phyloP scores from a whole-genome alignment of 2,888 invertebrate genomes.

The Apodemia mormo region DNA sequence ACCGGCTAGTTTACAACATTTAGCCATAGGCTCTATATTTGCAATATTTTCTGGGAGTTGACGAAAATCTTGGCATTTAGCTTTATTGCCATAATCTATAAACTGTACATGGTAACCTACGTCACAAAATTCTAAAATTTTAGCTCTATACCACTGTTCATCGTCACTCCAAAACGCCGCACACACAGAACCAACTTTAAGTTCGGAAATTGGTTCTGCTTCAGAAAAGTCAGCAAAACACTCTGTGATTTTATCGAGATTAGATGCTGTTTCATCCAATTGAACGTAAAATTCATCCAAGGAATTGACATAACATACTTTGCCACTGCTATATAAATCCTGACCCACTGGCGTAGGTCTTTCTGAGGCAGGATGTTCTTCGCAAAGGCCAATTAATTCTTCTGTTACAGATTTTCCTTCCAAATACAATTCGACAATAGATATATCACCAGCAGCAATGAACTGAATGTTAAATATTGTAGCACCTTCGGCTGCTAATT shows the following conservation, averaged over 20 bases:
- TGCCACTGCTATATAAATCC: slow-evolving; percentile 78
- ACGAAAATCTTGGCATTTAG: slow-evolving; percentile 81
- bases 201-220: slow-evolving; percentile 74
- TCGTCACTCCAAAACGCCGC: slow-evolving; percentile 86
- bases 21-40: slow-evolving; percentile 81
- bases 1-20: slow-evolving; percentile 82
- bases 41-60: slow-evolving; percentile 83
- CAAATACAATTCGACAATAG: slow-evolving; percentile 83
- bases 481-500: slow-evolving; percentile 85
- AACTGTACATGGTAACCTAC: slow-evolving; percentile 82
- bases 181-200: slow-evolving; percentile 83
- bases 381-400: slow-evolving; percentile 79
- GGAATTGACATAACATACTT: slow-evolving; percentile 85
- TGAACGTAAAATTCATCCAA: slow-evolving; percentile 89
- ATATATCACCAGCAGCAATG: slow-evolving; percentile 84
- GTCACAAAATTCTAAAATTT: slow-evolving; percentile 82
- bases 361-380: slow-evolving; percentile 58
- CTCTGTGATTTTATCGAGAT: slow-evolving; percentile 83
- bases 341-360: slow-evolving; percentile 68
- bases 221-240: slow-evolving; percentile 75
- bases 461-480: slow-evolving; percentile 86
- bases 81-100: slow-evolving; percentile 87
- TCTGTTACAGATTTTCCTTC: slow-evolving; percentile 84
- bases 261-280: slow-evolving; percentile 77
- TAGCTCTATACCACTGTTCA: slow-evolving; percentile 85